Conservation (phyloP, 2,888 invertebrate species). For the Taenaris catops region DNA sequence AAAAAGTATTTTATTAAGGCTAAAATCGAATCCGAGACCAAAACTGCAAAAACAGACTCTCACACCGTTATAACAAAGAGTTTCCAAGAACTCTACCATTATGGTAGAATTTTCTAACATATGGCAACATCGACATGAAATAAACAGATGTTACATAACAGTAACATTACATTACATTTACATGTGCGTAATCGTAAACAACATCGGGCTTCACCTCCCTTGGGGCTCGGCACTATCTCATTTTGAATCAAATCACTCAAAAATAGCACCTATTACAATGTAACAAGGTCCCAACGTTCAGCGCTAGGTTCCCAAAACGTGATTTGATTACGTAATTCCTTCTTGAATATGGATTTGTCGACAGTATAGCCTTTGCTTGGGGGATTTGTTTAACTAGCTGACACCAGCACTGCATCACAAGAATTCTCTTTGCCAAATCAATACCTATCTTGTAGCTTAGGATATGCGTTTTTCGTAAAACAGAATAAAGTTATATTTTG, state of each 20-base stretch:
- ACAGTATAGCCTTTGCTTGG: slow-evolving; percentile 12
- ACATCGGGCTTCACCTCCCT: slow-evolving; percentile 38
- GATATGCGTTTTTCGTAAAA: no score
- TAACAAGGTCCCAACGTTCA: slow-evolving; percentile 12
- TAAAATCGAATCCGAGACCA: no score
- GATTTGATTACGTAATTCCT: slow-evolving; percentile 26
- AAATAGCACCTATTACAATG: slow-evolving; percentile 19
- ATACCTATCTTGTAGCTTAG: no score
- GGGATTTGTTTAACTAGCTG: slow-evolving; percentile 16
- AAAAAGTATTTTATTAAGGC: no score
- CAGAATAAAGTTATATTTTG: no score
- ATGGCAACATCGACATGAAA: slow-evolving; percentile 15
- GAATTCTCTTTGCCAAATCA: not conserved
- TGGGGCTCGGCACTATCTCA: slow-evolving; percentile 22
- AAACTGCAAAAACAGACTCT: no score
- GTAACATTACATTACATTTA: slow-evolving; percentile 22
- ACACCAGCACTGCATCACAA: slow-evolving; percentile 16
- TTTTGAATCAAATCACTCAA: slow-evolving; percentile 13
- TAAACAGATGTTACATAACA: slow-evolving; percentile 15
- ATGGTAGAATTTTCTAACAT: no score
- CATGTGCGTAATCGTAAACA: slow-evolving; percentile 37
- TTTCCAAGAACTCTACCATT: no score
- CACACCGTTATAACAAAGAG: no score
- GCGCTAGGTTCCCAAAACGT: slow-evolving; percentile 14
- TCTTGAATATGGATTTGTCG: slow-evolving; percentile 27